These are phyloP conservation scores for Rhopilema esculentum DNA, from an alignment of 30 jellyfish, hydroid and myxozoan species.

Conservation along the genomic window DNA sequence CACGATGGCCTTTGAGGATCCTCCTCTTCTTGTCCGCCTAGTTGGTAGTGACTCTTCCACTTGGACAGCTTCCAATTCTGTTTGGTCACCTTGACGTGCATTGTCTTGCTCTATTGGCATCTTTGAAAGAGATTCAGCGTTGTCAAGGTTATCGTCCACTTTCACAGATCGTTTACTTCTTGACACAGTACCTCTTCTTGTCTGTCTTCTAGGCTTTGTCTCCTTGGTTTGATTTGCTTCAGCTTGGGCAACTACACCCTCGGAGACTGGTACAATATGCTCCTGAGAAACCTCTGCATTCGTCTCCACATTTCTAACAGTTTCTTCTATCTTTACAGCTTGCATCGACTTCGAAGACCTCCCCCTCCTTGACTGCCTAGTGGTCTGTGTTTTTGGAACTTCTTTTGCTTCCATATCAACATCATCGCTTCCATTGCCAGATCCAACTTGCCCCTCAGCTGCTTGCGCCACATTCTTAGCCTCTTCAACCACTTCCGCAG, in stretches of 20 bases:
- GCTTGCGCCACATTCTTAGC: background rate
- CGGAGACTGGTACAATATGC: background rate
- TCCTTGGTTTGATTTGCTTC: background rate
- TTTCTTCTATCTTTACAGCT: background rate
- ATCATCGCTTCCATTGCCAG: background rate
- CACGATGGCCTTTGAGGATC: background rate
- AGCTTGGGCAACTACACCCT: background rate
- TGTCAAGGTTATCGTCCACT: background rate
- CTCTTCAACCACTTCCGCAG: background rate
- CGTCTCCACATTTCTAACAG: background rate
- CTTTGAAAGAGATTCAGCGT: background rate
- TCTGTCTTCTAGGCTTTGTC: background rate
- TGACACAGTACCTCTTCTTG: background rate
- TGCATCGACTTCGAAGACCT: background rate
- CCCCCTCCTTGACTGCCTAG: slow-evolving; percentile 18
- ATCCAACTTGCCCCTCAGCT: background rate
- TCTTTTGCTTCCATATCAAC: background rate
- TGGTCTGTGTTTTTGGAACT: background rate
- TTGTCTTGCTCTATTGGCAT: background rate
- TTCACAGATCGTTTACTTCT: background rate
- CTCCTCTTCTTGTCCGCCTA: background rate
- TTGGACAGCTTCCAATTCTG: background rate
- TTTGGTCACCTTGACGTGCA: background rate
- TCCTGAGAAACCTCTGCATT: background rate
- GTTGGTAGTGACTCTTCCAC: background rate